These are phyloP conservation scores for Seladonia tumulorum DNA, from an alignment of 2,888 invertebrate genomes.

Conservation along the genomic window DNA sequence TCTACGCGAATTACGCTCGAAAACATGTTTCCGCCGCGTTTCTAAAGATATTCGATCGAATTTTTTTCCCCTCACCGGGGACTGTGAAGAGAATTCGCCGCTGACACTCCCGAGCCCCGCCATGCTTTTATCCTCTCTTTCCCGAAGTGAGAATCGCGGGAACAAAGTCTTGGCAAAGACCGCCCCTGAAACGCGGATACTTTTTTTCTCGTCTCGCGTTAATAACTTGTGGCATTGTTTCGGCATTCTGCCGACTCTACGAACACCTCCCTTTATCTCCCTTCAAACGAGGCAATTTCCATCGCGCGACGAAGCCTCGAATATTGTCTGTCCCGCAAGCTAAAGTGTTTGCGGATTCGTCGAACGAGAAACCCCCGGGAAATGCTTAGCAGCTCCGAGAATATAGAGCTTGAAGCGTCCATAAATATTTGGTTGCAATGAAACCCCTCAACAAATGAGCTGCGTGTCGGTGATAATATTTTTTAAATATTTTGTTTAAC, in stretches of 20 bases:
- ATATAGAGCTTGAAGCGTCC: not conserved
- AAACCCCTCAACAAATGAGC: not conserved
- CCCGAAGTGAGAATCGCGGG: constrained; percentile 34
- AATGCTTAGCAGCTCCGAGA: not conserved
- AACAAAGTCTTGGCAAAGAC: constrained; percentile 40
- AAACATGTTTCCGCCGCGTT: constrained; percentile 6
- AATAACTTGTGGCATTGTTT: constrained; percentile 57
- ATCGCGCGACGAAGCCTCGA: constrained; percentile 9
- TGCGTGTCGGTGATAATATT: too few relatives aligned
- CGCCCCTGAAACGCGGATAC: constrained; percentile 16
- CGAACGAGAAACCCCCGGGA: not conserved
- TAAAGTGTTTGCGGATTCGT: not conserved
- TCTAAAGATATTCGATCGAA: constrained; percentile 22
- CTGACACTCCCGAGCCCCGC: constrained; percentile 20
- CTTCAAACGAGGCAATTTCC: constrained; percentile 31
- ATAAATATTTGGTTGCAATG: not conserved
- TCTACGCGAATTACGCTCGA: constrained; percentile 6
- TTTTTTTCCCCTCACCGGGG: constrained; percentile 4
- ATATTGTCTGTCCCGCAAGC: not conserved
- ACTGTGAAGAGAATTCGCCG: constrained; percentile 46
- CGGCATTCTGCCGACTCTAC: constrained; percentile 24
- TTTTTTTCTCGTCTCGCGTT: constrained; percentile 10
- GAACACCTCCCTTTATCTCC: constrained; percentile 30
- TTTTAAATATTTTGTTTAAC: too few relatives aligned
- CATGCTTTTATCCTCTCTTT: constrained; percentile 49